These are phyloP conservation scores for Oreotragus oreotragus DNA, from an alignment of 2,113 vertebrate genomes.

Conservation along the genomic window DNA sequence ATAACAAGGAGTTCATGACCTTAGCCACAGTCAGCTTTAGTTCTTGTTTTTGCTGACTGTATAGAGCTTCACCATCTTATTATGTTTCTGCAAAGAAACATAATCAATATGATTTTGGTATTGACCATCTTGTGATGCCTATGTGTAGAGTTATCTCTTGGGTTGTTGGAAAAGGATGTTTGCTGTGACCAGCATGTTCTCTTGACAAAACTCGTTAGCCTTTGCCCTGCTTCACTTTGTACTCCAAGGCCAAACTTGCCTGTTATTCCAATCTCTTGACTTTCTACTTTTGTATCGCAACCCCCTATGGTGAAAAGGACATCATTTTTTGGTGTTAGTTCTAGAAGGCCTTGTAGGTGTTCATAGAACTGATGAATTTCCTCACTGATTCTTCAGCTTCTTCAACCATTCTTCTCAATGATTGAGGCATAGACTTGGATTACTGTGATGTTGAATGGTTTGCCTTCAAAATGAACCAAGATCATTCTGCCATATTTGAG, in stretches of 20 bases:
- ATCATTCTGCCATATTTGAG: neutral
- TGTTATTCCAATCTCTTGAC: neutral
- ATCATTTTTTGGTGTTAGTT: neutral
- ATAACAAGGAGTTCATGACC: neutral
- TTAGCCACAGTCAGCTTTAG: neutral
- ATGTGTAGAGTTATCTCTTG: neutral
- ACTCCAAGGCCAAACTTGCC: neutral
- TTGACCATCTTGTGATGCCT: neutral
- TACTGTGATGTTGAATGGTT: neutral
- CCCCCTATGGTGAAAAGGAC: neutral
- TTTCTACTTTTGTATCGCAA: neutral
- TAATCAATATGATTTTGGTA: neutral
- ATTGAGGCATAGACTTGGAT: neutral
- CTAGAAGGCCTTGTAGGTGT: neutral
- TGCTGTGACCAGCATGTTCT: neutral
- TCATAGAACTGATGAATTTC: neutral
- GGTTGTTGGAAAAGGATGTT: neutral
- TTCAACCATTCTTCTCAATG: neutral
- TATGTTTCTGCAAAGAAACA: neutral
- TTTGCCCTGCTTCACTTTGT: neutral
- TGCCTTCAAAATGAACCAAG: neutral
- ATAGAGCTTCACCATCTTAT: neutral
- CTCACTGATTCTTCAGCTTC: neutral
- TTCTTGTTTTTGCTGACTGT: neutral
- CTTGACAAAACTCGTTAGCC: neutral